Base-by-base conservation (phyloP, 2,113 vertebrate species). In the Amphiprion ocellaris region DNA sequence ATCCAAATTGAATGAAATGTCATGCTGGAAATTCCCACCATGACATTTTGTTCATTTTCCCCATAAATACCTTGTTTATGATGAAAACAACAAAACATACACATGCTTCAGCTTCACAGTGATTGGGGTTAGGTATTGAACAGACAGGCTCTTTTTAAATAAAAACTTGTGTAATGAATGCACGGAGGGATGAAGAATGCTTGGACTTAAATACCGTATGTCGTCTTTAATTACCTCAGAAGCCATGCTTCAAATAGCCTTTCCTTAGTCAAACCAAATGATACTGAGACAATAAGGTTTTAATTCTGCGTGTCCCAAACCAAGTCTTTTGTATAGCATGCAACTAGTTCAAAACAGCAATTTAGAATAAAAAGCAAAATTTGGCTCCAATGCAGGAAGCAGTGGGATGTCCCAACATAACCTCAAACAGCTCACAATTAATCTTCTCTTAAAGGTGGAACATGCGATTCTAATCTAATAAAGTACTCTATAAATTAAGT, bases 1-100 rank as follows among this genome's bases (percentile, higher is more conserved):
- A 69, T 53, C 21, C 23, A 81, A 26, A 26, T 69, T 63, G 26
- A 26, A 26, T 26, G 3, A 26, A 26, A 26, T 15, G 44, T 33
- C 24, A 72, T 9, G 4, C 12, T 65, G 52, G 58, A 19, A 73
- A 77, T 26, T 68, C 71, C 33, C 66, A 52, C 5, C 14, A n/a
- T 19, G 26, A 12, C 7, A 59, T 41, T 71, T 47, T 46, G 30
- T 28, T 78, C 5, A 46, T 10, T 47, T 49, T 10, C 17, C 6
- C 37, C 9, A 62, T 10, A 41, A 74, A 67, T 47, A 56, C 16
- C 2, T 41, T 55, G 46, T 73, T 24, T 33, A 60, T 50, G 7
- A 62, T 33, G 17, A 28, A 30, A 66, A 26, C 21, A 46, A 41
- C 41, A 10, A 16, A 54, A 19, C n/a, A 50, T 2, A n/a, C 1